These are phyloP conservation scores for Hydractinia symbiolongicarpus DNA, from an alignment of 30 jellyfish, hydroid and myxozoan genomes.

Conservation along the genomic window DNA sequence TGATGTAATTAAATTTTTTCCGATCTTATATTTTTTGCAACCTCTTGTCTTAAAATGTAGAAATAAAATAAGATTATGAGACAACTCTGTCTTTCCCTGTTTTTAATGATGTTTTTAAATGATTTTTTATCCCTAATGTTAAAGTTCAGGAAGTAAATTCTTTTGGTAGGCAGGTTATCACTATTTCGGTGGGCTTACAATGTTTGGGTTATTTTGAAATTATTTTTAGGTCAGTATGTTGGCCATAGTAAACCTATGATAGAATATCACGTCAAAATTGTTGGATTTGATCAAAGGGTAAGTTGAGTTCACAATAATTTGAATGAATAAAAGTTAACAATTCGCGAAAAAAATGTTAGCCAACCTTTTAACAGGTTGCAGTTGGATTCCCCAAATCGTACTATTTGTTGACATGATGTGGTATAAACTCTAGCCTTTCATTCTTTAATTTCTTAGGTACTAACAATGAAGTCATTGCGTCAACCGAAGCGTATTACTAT, in stretches of 20 bases:
- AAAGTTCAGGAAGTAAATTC: too few species aligned
- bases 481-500: slow-evolving; percentile 60
- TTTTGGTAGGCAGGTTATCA: too few species aligned
- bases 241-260: slow-evolving; percentile 78
- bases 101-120: background rate
- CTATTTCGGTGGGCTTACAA: too few species aligned
- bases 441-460: slow-evolving; percentile 14
- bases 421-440: background rate
- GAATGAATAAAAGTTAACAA: too few species aligned
- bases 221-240: slow-evolving; percentile 66
- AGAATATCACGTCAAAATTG: slow-evolving; percentile 74
- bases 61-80: background rate
- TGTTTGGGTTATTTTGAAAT: too few species aligned
- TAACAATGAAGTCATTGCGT: slow-evolving; percentile 50
- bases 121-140: background rate
- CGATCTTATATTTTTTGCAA: too few species aligned
- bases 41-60: too few species aligned
- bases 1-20: too few species aligned
- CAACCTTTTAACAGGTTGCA: background rate
- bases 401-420: background rate
- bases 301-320: background rate
- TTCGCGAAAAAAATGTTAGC: too few species aligned
- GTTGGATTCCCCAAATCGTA: background rate
- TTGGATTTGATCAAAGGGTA: slow-evolving; percentile 73
- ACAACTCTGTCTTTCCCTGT: background rate